phyloP scores from a whole-genome alignment of 2,888 invertebrate genomes.

The Andrena haemorrhoa region DNA sequence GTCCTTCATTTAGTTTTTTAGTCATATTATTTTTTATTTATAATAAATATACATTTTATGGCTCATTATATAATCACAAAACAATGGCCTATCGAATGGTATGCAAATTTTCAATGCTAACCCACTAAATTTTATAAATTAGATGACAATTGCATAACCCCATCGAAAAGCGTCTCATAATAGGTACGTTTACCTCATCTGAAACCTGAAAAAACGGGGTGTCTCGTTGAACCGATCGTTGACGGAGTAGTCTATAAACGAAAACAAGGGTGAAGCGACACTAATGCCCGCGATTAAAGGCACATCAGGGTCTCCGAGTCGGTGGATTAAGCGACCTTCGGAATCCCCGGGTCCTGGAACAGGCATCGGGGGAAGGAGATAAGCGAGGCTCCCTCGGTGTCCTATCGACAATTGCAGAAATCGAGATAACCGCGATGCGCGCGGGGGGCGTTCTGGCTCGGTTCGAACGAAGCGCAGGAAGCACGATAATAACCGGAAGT shows the following conservation, averaged over 20 bases:
- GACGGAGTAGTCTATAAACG: neutral
- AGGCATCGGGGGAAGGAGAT: neutral
- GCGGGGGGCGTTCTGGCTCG: conserved; percentile 7
- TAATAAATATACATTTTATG: too few relatives aligned
- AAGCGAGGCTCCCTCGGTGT: conserved; percentile 6
- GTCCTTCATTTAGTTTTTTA: too few relatives aligned
- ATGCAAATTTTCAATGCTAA: too few relatives aligned
- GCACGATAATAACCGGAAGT: conserved; percentile 70
- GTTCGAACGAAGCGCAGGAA: conserved; percentile 49
- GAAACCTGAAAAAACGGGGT: neutral
- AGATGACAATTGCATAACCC: too few relatives aligned
- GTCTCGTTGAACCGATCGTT: neutral
- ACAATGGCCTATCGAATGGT: too few relatives aligned
- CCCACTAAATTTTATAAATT: too few relatives aligned
- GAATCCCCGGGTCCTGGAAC: neutral
- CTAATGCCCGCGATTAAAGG: conserved; percentile 16
- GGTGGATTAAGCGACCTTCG: conserved; percentile 25
- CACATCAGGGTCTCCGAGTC: conserved; percentile 12
- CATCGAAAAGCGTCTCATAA: too few relatives aligned
- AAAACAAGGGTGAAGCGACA: neutral
- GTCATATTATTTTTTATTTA: too few relatives aligned
- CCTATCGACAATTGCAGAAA: conserved; percentile 63
- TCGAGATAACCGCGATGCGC: conserved; percentile 65
- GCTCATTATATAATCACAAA: too few relatives aligned
- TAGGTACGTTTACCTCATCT: too few relatives aligned